Evolutionary conservation across 2,888 invertebrate genomes (phyloP).

Genomic region (Callimorpha dominula): DNA sequence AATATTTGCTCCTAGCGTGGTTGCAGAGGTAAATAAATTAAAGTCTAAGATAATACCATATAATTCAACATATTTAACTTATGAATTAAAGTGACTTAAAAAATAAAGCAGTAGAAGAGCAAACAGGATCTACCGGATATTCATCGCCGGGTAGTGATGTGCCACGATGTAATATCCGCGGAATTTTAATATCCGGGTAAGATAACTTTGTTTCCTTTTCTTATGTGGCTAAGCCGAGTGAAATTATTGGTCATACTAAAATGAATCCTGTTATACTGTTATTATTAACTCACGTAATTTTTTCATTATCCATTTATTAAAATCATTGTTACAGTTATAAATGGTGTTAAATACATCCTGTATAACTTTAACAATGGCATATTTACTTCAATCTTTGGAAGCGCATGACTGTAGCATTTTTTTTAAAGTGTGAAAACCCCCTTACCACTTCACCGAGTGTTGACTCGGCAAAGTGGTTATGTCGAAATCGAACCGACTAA

Average conservation of each 20-base stretch:
- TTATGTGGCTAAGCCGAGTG: background rate
- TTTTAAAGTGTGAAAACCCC: no score
- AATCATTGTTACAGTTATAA: background rate
- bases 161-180: slow-evolving; percentile 14
- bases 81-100: slow-evolving; percentile 50
- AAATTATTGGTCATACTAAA: background rate
- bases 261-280: background rate
- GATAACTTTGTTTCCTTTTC: background rate
- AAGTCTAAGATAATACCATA: slow-evolving; percentile 35
- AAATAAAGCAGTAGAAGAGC: slow-evolving; percentile 44
- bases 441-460: no score
- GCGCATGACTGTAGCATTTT: no score
- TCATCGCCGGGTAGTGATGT: slow-evolving; percentile 45
- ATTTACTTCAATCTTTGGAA: no score
- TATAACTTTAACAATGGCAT: no score
- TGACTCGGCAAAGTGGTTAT: no score
- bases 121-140: slow-evolving; percentile 43
- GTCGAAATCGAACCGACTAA: no score
- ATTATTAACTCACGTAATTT: background rate
- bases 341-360: no score
- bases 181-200: slow-evolving; percentile 17
- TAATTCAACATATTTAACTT: slow-evolving; percentile 37
- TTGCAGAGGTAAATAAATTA: slow-evolving; percentile 31
- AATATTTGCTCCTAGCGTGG: background rate
- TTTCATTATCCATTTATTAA: background rate